phyloP scores from a whole-genome alignment of 2,113 vertebrate species.

The Thermophis baileyi region DNA sequence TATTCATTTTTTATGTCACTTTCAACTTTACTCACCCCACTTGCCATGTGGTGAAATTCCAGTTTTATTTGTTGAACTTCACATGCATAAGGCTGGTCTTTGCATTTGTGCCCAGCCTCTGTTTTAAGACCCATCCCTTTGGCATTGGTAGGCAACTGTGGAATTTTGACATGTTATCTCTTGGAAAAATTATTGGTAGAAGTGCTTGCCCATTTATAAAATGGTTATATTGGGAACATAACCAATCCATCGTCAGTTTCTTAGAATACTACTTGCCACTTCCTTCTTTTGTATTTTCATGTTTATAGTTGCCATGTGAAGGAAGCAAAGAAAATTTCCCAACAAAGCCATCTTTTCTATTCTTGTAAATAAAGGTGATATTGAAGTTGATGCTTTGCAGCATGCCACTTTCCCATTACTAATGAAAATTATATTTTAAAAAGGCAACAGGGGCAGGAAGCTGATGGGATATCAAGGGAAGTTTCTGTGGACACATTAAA shows the following conservation, averaged over 20 bases:
- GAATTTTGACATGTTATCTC: background rate
- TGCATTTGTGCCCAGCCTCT: background rate
- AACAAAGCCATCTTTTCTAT: background rate
- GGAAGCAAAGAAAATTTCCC: background rate
- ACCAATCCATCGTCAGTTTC: background rate
- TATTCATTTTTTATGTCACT: background rate
- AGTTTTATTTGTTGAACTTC: background rate
- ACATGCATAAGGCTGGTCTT: too few relatives aligned
- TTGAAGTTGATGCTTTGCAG: background rate
- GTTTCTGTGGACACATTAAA: background rate
- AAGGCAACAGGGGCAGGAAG: background rate
- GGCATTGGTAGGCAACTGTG: background rate
- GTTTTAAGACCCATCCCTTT: background rate
- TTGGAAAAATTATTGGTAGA: background rate
- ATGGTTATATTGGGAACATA: background rate
- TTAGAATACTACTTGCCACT: background rate
- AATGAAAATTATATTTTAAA: background rate
- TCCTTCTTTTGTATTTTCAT: background rate
- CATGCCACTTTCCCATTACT: background rate
- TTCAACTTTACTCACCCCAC: background rate
- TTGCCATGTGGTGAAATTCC: background rate
- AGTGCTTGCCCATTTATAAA: background rate
- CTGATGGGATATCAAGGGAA: background rate
- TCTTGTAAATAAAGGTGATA: background rate
- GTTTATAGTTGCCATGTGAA: background rate